Conservation (phyloP, 2,797 vertebrate genomes). For the Rachycentron canadum region DNA sequence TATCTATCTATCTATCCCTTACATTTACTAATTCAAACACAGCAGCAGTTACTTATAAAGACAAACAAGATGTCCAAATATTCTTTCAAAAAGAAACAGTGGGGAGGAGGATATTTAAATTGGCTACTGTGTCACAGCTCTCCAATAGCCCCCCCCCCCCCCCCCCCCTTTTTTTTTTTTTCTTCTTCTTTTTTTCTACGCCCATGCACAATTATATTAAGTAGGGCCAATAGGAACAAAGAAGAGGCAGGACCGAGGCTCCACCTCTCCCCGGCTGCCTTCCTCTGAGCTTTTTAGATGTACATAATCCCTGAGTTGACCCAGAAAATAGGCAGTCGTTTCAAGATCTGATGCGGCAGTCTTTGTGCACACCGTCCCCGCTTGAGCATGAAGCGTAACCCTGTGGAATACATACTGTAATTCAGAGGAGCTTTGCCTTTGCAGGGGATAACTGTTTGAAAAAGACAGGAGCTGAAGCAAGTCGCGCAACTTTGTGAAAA, state of each 20-base stretch:
- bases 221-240: slow-evolving; percentile 88
- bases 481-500: slow-evolving; percentile 81
- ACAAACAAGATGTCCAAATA: slow-evolving; percentile 72
- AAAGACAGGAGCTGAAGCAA: slow-evolving; percentile 66
- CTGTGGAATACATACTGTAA: slow-evolving; percentile 80
- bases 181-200: slow-evolving; percentile 67
- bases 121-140: slow-evolving; percentile 78
- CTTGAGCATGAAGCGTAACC: slow-evolving; percentile 84
- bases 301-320: slow-evolving; percentile 89
- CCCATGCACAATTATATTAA: slow-evolving; percentile 86
- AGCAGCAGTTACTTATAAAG: slow-evolving; percentile 47
- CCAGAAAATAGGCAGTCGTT: slow-evolving; percentile 88
- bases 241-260: slow-evolving; percentile 80
- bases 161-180: too few relatives aligned
- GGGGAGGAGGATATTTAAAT: slow-evolving; percentile 79
- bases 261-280: slow-evolving; percentile 82
- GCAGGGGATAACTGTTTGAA: slow-evolving; percentile 40
- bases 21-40: slow-evolving; percentile 7
- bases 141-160: slow-evolving; percentile 68
- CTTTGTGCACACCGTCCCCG: slow-evolving; percentile 81
- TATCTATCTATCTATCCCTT: slow-evolving; percentile 56
- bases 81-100: slow-evolving; percentile 69
- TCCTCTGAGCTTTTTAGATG: slow-evolving; percentile 85
- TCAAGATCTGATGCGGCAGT: slow-evolving; percentile 85
- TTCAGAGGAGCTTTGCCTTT: slow-evolving; percentile 62